Conservation (phyloP, 2,888 invertebrate genomes). For the Drosophila peninsularis region DNA sequence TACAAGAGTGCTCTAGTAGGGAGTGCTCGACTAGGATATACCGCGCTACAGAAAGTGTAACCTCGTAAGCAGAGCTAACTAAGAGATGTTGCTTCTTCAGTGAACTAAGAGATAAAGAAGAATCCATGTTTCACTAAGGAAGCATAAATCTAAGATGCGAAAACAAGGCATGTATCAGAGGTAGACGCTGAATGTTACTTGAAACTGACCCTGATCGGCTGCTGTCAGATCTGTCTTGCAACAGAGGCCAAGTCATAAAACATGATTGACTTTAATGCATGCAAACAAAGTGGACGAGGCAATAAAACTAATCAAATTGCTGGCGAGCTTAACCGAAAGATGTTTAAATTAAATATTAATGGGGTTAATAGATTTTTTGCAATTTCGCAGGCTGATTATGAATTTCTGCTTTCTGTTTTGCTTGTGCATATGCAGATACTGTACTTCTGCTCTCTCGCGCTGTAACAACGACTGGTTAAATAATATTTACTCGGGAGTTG, state of each 20-base stretch:
- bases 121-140: neutral
- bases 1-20: too few relatives aligned
- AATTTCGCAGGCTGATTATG: neutral
- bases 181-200: neutral
- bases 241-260: neutral
- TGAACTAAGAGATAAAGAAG: neutral
- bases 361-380: neutral
- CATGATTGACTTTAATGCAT: neutral
- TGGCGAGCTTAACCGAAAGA: neutral
- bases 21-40: too few relatives aligned
- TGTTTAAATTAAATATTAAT: neutral
- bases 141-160: neutral
- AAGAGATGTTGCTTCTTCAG: too few relatives aligned
- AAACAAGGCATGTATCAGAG: neutral
- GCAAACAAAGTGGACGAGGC: neutral
- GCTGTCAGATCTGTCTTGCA: neutral
- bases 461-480: neutral
- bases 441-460: neutral
- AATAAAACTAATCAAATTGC: neutral
- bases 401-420: neutral
- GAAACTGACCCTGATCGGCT: neutral
- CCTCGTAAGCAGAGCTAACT: too few relatives aligned
- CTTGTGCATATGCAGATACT: neutral
- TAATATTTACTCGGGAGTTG: conserved; percentile 4
- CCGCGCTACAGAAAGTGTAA: too few relatives aligned